A percentile compares a stretch with the other conserved stretches of the same genome.
Evolutionary conservation across 2,888 invertebrate genomes (phyloP).

Genomic region (Pristionchus arcanus): DNA sequence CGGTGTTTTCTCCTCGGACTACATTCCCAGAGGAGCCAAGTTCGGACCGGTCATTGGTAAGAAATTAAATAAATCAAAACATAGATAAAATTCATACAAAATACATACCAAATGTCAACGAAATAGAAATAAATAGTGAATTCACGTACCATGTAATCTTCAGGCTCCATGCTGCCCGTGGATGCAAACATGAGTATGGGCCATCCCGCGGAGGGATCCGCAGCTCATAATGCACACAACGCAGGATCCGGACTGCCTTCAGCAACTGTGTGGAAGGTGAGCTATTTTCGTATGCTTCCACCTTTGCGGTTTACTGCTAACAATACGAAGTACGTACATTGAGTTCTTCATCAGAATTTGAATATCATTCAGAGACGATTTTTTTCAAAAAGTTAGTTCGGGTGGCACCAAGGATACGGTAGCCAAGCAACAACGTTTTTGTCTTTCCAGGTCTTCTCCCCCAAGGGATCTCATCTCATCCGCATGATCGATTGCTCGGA

Average conservation of each 20-base stretch:
- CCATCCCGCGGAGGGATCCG: constrained; percentile 72
- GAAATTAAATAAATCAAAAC: constrained; percentile 77
- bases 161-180: constrained; percentile 57
- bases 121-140: not conserved
- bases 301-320: no score
- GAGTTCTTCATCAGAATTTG: no score
- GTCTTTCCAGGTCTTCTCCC: constrained; percentile 65
- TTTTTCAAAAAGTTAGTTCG: no score
- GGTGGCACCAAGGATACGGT: not conserved
- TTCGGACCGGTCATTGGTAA: constrained; percentile 97
- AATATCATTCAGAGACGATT: no score
- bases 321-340: no score
- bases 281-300: no score
- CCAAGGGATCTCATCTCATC: constrained; percentile 72
- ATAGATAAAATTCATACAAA: constrained; percentile 79
- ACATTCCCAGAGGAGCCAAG: constrained; percentile 96
- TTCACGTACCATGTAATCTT: not conserved
- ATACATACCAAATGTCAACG: not conserved
- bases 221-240: constrained; percentile 57
- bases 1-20: constrained; percentile 97
- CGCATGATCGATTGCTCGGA: constrained; percentile 84
- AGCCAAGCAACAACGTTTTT: not conserved
- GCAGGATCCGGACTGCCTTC: constrained; percentile 53
- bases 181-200: constrained; percentile 67
- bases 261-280: constrained; percentile 57